Evolutionary conservation across 2,888 invertebrate species (phyloP).

Genomic region (Melangyna quadrimaculata): DNA sequence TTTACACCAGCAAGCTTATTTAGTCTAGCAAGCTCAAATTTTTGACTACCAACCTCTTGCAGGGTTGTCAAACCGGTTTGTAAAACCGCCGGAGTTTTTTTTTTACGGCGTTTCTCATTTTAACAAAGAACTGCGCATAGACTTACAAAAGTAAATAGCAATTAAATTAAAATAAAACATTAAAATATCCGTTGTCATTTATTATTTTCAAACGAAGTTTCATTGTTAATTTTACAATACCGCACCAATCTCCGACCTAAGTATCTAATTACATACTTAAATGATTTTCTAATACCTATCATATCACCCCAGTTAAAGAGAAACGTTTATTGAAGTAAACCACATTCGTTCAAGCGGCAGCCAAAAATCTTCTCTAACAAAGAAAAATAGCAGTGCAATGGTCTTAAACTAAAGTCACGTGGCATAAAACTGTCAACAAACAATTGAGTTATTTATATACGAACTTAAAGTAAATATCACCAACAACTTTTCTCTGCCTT

Average conservation of each 20-base stretch:
- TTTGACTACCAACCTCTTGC: too few species aligned
- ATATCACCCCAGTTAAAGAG: background rate
- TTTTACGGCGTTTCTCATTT: too few species aligned
- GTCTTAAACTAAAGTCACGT: conserved; percentile 64
- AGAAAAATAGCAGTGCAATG: conserved; percentile 16
- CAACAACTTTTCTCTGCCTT: background rate
- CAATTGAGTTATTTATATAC: conserved; percentile 73
- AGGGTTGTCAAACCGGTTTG: too few species aligned
- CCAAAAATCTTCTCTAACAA: conserved; percentile 45
- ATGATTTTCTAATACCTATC: conserved; percentile 58
- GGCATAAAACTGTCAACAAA: conserved; percentile 72
- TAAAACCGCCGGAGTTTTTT: too few species aligned
- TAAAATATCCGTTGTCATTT: background rate
- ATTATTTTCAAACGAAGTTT: background rate
- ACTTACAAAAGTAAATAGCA: too few species aligned
- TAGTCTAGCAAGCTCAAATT: too few species aligned
- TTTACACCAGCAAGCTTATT: too few species aligned
- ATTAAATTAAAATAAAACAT: too few species aligned
- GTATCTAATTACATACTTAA: conserved; percentile 27
- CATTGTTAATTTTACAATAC: background rate
- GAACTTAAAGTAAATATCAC: conserved; percentile 65
- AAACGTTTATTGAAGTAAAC: background rate
- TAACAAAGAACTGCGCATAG: too few species aligned
- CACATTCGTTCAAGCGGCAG: conserved; percentile 27
- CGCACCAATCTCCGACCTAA: background rate